Percentiles rank a stretch among this genome's conserved stretches.
These are phyloP conservation scores for Egretta garzetta DNA, from an alignment of 2,113 vertebrate genomes.

Conservation along the genomic window DNA sequence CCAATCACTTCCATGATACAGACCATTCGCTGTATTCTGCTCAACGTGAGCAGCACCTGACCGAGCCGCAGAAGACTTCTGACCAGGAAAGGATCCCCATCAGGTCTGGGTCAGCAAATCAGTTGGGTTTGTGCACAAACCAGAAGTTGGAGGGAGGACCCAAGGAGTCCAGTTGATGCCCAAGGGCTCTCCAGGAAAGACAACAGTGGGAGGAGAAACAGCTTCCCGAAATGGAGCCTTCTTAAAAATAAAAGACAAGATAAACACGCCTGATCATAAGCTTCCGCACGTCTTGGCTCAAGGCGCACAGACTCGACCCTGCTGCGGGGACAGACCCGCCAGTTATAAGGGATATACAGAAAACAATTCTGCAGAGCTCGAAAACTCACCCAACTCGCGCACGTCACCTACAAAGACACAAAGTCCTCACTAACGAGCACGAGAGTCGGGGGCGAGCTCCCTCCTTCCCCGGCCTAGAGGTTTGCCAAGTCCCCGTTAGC, in stretches of 20 bases:
- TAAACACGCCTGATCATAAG: not conserved
- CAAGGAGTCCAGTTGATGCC: not conserved
- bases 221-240: not conserved
- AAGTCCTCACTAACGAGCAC: fast-evolving
- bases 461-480: not conserved
- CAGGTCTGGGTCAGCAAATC: not conserved
- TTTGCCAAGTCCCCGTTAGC: not conserved
- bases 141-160: not conserved
- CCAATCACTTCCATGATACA: fast-evolving
- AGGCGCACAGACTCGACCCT: not conserved
- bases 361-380: not conserved
- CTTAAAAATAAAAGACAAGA: not conserved
- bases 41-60: fast-evolving
- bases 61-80: fast-evolving
- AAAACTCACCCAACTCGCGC: not conserved
- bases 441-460: not conserved
- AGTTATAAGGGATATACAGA: fast-evolving
- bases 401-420: not conserved
- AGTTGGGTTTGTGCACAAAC: not conserved
- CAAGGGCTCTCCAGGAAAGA: not conserved
- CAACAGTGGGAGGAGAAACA: not conserved
- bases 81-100: fast-evolving
- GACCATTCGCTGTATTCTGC: fast-evolving
- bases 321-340: fast-evolving
- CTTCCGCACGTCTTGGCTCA: fast-evolving